Percentiles rank a stretch among this genome's conserved stretches.
Conservation (phyloP, 2,888 invertebrate species). For the Apeira syringaria region DNA sequence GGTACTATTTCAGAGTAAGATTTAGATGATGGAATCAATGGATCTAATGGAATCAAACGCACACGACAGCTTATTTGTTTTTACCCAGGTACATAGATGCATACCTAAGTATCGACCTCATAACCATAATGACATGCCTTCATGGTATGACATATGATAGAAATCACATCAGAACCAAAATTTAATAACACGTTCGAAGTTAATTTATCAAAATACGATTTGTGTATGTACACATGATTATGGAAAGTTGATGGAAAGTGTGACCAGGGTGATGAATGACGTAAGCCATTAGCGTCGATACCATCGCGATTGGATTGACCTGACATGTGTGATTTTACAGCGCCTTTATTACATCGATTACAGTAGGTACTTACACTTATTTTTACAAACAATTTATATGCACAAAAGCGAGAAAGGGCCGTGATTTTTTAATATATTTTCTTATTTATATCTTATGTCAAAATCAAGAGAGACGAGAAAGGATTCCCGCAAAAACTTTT, state of each 20-base stretch:
- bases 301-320: constrained; percentile 38
- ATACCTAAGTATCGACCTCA: too few species aligned
- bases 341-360: constrained; percentile 25
- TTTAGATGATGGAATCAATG: too few species aligned
- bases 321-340: constrained; percentile 13
- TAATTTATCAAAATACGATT: constrained; percentile 32
- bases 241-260: constrained; percentile 39
- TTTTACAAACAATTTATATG: constrained; percentile 23
- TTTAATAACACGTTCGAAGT: constrained; percentile 22
- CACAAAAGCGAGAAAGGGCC: constrained; percentile 3
- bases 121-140: constrained; percentile 3
- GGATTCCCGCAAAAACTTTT: too few species aligned
- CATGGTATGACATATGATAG: constrained; percentile 4
- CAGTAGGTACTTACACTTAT: constrained; percentile 24
- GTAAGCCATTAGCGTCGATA: constrained; percentile 59
- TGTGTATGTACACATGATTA: constrained; percentile 20
- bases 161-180: constrained; percentile 18
- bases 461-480: too few species aligned
- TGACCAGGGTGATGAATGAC: constrained; percentile 59
- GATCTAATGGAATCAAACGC: too few species aligned
- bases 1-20: too few species aligned
- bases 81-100: too few species aligned
- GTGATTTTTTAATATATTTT: background rate
- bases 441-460: too few species aligned
- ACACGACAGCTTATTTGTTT: too few species aligned